phyloP scores from a whole-genome alignment of 1,140 invertebrate species.

The Drosophila sucinea region DNA sequence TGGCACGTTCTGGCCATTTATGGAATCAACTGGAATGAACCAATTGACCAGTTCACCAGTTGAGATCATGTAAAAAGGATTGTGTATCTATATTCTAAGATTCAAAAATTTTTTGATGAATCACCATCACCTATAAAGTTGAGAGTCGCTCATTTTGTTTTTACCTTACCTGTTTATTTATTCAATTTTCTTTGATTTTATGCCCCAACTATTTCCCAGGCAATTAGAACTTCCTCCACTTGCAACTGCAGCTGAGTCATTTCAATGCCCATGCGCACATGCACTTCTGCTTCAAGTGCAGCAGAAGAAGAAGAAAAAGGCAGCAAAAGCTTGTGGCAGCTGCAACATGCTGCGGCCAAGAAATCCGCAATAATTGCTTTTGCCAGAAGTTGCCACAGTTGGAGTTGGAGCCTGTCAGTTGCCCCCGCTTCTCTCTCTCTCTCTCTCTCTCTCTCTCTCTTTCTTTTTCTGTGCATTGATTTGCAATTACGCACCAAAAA shows the following conservation, averaged over 20 bases:
- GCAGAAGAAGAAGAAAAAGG: conserved; percentile 10
- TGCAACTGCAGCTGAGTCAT: conserved; percentile 39
- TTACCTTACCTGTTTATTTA: background rate
- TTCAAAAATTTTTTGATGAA: background rate
- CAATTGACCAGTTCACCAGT: conserved; percentile 13
- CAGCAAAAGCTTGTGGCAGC: conserved; percentile 2
- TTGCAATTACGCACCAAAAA: conserved; percentile 63
- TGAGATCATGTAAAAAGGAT: background rate
- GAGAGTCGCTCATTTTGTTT: too few species aligned
- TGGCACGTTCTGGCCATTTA: conserved; percentile 55
- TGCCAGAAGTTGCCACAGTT: background rate
- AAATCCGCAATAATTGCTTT: conserved; percentile 34
- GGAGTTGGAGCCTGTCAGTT: conserved; percentile 22
- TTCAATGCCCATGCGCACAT: conserved; percentile 32
- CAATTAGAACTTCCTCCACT: conserved; percentile 52
- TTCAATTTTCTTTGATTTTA: conserved; percentile 31
- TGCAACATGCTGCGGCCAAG: conserved; percentile 13
- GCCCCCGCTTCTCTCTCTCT: background rate
- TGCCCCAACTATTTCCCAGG: conserved; percentile 40
- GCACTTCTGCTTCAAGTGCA: conserved; percentile 11
- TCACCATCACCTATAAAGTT: background rate
- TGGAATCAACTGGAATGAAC: conserved; percentile 34
- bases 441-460: background rate
- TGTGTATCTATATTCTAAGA: background rate
- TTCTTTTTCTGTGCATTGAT: conserved; percentile 48